A percentile compares a stretch with the other conserved stretches of the same genome.
phyloP scores from a whole-genome alignment of 2,888 invertebrate species.

The Mesorhabditis belari region DNA sequence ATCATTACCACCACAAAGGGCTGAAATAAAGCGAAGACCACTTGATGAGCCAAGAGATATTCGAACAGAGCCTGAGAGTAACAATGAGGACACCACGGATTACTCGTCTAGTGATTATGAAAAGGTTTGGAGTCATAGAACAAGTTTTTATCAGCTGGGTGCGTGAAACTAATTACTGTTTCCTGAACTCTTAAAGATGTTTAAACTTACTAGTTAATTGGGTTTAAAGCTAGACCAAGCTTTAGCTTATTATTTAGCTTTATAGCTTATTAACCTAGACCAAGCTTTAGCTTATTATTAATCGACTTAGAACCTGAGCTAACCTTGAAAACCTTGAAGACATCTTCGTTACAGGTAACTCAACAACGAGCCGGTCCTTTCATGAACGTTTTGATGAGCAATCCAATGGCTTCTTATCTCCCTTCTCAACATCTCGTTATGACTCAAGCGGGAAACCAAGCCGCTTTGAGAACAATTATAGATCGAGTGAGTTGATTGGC shows the following conservation, averaged over 20 bases:
- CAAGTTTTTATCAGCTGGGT: too few relatives aligned
- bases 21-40: constrained; percentile 12
- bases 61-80: constrained; percentile 46
- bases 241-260: too few relatives aligned
- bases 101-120: constrained; percentile 45
- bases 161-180: too few relatives aligned
- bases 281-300: too few relatives aligned
- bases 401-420: constrained; percentile 32
- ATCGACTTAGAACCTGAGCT: too few relatives aligned
- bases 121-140: background rate
- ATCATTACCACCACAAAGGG: constrained; percentile 37
- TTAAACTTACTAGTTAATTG: too few relatives aligned
- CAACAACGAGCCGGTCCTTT: background rate
- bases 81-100: constrained; percentile 50
- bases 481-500: background rate
- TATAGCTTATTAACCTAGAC: too few relatives aligned
- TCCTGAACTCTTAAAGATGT: too few relatives aligned
- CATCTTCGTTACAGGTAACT: background rate
- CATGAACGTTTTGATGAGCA: constrained; percentile 39
- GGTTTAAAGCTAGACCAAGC: too few relatives aligned
- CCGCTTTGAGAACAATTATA: background rate
- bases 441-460: background rate
- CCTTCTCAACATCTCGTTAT: constrained; percentile 5
- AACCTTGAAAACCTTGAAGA: background rate
- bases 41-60: constrained; percentile 30